These are phyloP conservation scores for Gnatocerus cornutus DNA, from an alignment of 2,888 invertebrate genomes.

Conservation along the genomic window DNA sequence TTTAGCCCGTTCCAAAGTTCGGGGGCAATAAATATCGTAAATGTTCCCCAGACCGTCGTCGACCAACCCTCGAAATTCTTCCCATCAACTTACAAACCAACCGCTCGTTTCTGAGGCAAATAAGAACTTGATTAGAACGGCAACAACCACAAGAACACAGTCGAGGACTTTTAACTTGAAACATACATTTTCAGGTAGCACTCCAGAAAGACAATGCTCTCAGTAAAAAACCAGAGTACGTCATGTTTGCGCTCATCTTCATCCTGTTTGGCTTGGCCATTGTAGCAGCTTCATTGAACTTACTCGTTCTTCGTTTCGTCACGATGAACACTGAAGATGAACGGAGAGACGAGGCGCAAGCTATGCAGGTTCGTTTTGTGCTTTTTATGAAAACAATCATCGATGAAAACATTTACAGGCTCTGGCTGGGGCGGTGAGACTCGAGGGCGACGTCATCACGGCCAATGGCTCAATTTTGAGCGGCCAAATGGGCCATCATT, in stretches of 20 bases:
- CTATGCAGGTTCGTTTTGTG: slow-evolving; percentile 80
- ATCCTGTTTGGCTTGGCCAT: slow-evolving; percentile 99
- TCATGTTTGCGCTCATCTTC: slow-evolving; percentile 98
- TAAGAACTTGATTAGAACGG: slow-evolving; percentile 9
- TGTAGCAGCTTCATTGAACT: slow-evolving; percentile 98
- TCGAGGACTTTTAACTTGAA: slow-evolving; percentile 19
- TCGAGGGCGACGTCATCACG: slow-evolving; percentile 98
- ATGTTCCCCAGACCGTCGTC: slow-evolving; percentile 6
- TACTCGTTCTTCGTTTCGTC: slow-evolving; percentile 95
- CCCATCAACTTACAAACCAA: slow-evolving; percentile 11
- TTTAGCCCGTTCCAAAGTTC: slow-evolving; percentile 18
- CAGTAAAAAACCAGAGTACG: slow-evolving; percentile 96
- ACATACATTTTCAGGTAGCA: slow-evolving; percentile 73
- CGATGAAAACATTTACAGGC: slow-evolving; percentile 76
- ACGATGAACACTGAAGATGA: slow-evolving; percentile 99
- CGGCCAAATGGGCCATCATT: slow-evolving; percentile 74
- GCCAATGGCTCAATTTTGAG: slow-evolving; percentile 93
- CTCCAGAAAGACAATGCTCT: slow-evolving; percentile 97
- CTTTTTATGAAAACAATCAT: slow-evolving; percentile 6
- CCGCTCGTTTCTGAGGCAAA: slow-evolving; percentile 12
- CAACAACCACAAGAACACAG: background rate
- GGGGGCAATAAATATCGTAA: slow-evolving; percentile 21
- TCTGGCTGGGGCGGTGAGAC: slow-evolving; percentile 93
- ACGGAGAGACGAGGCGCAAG: slow-evolving; percentile 95
- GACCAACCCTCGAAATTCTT: slow-evolving; percentile 9